phyloP scores from a whole-genome alignment of 2,888 invertebrate genomes.

The Torymus tubicola region DNA sequence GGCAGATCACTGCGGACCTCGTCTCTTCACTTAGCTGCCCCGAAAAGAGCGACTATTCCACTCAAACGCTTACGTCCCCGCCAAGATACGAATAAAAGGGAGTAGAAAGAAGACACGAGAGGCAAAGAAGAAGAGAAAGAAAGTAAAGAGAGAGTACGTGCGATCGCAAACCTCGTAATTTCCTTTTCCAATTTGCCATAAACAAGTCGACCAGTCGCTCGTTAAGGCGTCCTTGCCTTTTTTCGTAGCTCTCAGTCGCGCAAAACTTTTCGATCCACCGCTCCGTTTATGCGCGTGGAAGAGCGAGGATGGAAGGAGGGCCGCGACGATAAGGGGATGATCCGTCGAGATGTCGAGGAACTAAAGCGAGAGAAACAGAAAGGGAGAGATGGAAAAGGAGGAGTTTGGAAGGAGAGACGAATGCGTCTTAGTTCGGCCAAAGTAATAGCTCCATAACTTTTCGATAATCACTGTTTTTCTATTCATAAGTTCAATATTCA shows the following conservation, averaged over 20 bases:
- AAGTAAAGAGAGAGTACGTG: slow-evolving; percentile 46
- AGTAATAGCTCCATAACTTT: not conserved
- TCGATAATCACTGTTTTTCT: slow-evolving; percentile 1
- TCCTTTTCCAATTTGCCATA: slow-evolving; percentile 76
- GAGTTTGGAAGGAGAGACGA: not conserved
- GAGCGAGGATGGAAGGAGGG: not conserved
- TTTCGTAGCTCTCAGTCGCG: slow-evolving; percentile 56
- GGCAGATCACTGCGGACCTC: slow-evolving; percentile 5
- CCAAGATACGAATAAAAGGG: slow-evolving; percentile 34
- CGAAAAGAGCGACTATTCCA: slow-evolving; percentile 6
- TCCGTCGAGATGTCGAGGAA: slow-evolving; percentile 45
- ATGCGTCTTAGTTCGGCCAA: not conserved
- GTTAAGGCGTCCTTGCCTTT: slow-evolving; percentile 70
- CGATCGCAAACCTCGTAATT: slow-evolving; percentile 72
- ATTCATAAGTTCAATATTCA: not conserved
- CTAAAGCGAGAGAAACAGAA: slow-evolving; percentile 17
- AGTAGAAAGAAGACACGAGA: slow-evolving; percentile 45
- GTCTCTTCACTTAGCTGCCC: slow-evolving; percentile 10
- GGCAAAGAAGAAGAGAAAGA: slow-evolving; percentile 45
- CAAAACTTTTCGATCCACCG: slow-evolving; percentile 39
- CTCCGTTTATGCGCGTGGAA: slow-evolving; percentile 19
- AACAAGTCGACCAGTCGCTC: slow-evolving; percentile 72
- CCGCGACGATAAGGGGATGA: slow-evolving; percentile 49
- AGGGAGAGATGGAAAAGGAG: not conserved
- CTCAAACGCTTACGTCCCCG: not conserved